Conservation (phyloP, 1,140 invertebrate genomes). For the Ephestia elutella region DNA sequence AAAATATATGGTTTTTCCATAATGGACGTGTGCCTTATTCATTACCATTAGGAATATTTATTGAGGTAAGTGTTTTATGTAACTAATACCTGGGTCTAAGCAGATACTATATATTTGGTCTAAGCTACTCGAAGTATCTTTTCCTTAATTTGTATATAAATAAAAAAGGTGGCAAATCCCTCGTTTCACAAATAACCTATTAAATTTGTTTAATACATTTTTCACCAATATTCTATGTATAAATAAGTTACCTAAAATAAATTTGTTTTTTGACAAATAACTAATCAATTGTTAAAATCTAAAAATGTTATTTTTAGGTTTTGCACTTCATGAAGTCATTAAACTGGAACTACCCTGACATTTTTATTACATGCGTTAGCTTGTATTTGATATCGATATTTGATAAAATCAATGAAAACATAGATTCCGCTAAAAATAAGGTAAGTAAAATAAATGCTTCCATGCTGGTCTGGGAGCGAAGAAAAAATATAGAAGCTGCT, state of each 20-base stretch:
- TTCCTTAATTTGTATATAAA: too few species aligned
- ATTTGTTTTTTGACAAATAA: too few species aligned
- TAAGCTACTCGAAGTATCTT: too few species aligned
- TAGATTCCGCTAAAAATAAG: constrained; percentile 58
- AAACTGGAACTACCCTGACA: constrained; percentile 77
- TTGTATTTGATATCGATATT: constrained; percentile 74
- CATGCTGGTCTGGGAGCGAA: too few species aligned
- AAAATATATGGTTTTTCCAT: background rate
- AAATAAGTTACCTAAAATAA: too few species aligned
- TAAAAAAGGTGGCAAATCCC: too few species aligned
- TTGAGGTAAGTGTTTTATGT: constrained; percentile 9
- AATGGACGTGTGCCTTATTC: background rate
- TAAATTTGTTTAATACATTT: too few species aligned
- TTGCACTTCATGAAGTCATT: constrained; percentile 72
- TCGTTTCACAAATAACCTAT: too few species aligned
- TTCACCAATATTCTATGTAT: too few species aligned
- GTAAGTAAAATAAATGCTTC: background rate
- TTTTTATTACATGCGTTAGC: constrained; percentile 77
- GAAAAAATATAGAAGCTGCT: too few species aligned
- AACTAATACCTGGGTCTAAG: too few species aligned
- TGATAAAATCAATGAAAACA: constrained; percentile 69
- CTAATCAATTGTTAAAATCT: background rate
- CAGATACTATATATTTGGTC: too few species aligned
- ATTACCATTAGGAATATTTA: constrained; percentile 16
- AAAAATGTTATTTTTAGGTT: constrained; percentile 44